Evolutionary conservation across 2,888 invertebrate species (phyloP), one percentile per base, ranked within the genome.

Genomic region (Thera britannica): DNA sequence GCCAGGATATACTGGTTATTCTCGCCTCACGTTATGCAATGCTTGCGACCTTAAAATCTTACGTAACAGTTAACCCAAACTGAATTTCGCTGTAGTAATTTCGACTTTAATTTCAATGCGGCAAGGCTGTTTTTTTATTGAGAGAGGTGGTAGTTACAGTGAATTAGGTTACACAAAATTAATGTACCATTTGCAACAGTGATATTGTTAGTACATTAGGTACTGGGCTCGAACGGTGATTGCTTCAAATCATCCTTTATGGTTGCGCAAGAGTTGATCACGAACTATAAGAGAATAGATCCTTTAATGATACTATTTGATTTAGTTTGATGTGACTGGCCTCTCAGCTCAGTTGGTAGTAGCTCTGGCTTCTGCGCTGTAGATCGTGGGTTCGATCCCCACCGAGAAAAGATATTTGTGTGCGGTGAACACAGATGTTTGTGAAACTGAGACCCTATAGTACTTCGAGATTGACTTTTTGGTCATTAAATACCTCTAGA

Each of bases 11-110:
- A 75, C 76, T 88, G 84, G 91, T 58, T 76, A 71, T 73, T 76
- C 81, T 82, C 80, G 76, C 80, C 79, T 81, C 77, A 67, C 73
- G 83, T 91, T 91, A 92, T 90, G 91, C 91, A 92, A 90, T 23
- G 12, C 75, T 63, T 75, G 72, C 88, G 91, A 92, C 92, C 91
- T 92, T 92, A 92, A 83, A 89, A 80, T 78, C 76, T 92, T 90
- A 92, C 90, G 92, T 92, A 92, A 91, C 81, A 78, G 77, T 78
- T 75, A 82, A 83, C 85, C 81, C 80, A 87, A 88, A 86, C 85
- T 83, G 70, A 65, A 46, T 57, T 34, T 2, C 58, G 23, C 36
- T 74, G 69, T 57, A 54, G 35, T 11, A 77, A 72, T 77, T 72
- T 78, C 6, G 66, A 73, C 79, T 77, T 60, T 86, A 78, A 46